Evolutionary conservation across 2,113 vertebrate genomes (phyloP), one percentile per base, ranked within the genome.

Genomic region (Ammospiza nelsoni): DNA sequence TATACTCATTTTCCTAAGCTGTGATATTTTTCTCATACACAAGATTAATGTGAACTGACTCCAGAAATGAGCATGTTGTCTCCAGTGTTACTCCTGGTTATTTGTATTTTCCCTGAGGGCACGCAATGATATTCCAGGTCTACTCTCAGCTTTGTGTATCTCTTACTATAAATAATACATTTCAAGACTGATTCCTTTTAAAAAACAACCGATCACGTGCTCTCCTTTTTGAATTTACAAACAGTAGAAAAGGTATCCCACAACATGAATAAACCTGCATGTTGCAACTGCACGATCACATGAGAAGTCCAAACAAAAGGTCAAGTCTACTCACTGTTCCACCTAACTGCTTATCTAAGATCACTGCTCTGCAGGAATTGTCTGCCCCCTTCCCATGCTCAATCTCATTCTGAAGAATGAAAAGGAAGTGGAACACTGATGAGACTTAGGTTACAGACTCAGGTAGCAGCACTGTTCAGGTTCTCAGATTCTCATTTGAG

Each of bases 401-500:
- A 58, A n/a, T 48, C 31, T 76, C 78, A 83, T 73, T 83, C 43
- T 73, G 54, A 84, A 66, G 67, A 84, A 84, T 22, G 21, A 75
- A 81, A 89, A 94, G 27, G 27, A 62, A 76, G 24, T 31, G 19
- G 86, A 93, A 92, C 29, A 63, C 39, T 22, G 18, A 69, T 18
- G 20, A 69, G 61, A 39, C 37, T 90, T 73, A 69, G 71, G 6
- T 90, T 90, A 88, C 79, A 83, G 79, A 27, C 27, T 94, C 75
- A 48, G 51, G 23, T 77, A 74, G 67, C 55, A 86, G 43, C n/a
- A 62, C 18, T 43, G 25, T 49, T 80, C 35, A 71, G 6, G 44
- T 81, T 90, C 25, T 84, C 76, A 89, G 44, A 81, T 55, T 93
- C 59, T 84, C 65, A 77, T 20, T 35, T 39, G 44, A 46, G 15